Base-by-base conservation (phyloP, 2,888 invertebrate genomes). In the Serrognathus titanus region DNA sequence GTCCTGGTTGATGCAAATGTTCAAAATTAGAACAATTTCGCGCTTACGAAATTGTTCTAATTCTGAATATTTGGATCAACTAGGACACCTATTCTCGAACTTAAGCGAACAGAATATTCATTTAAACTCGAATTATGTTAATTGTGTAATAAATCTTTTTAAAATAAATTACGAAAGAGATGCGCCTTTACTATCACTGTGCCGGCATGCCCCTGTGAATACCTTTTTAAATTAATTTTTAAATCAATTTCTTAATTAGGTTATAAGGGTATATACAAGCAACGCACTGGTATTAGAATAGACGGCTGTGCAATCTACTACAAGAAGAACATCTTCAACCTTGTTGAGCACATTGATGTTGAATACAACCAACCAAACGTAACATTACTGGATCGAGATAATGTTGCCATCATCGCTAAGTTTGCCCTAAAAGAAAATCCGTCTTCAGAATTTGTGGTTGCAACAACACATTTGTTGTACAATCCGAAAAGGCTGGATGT, bases 231-330 rank as follows among this genome's bases (percentile, higher is more conserved):
- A 16, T 49, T 43, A 6, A 36, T 51, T 12, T 60, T 48, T 60
- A 41, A 16, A 45, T 8, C n/a, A 37, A 53, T 48, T 39, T 48
- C 36, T 58, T 72, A 71, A 20, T 24, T 78, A 76, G 92, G 93
- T 1, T 94, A 91, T 71, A 76, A 78, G 35, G 87, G 90, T 48
- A 72, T 92, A 3, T 97, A 84, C 74, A 94, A 95, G 76, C 89
- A 90, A 74, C 85, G 93, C 69, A 94, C 94, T 1, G 89, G 90
- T 1, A 78, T 79, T 37, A 85, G 91, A 66, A 79, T 80, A 8
- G 98, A 99, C 77, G 98, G 98, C 0, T 93, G 97, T 75, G 94
- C 96, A 0, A 89, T 96, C 41, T 90, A 92, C 71, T 97, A 86
- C 74, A 89, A 87, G 66, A 74, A 77, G 7, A 77, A 82, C 13